These are phyloP conservation scores for Sapajus apella DNA, from an alignment of 2,113 vertebrate species.

Conservation along the genomic window DNA sequence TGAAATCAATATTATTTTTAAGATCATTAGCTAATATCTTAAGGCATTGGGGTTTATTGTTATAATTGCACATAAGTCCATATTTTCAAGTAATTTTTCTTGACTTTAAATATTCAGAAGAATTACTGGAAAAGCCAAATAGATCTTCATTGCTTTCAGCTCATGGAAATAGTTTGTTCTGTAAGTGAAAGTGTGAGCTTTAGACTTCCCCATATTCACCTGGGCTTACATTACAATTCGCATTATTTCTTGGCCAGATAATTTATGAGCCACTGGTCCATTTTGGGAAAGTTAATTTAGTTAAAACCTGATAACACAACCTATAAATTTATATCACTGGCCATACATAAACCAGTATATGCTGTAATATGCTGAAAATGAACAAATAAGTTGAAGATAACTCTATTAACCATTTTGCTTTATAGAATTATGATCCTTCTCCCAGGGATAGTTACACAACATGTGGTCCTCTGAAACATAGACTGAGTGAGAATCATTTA, in stretches of 20 bases:
- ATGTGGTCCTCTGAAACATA: background rate
- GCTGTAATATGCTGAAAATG: background rate
- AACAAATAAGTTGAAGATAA: background rate
- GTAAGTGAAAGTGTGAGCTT: background rate
- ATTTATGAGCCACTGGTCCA: background rate
- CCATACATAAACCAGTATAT: background rate
- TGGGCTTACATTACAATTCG: background rate
- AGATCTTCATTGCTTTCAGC: conserved; percentile 22
- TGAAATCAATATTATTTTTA: conserved; percentile 16
- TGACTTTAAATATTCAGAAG: background rate
- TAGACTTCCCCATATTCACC: background rate
- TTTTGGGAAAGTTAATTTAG: conserved; percentile 15
- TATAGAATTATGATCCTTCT: background rate
- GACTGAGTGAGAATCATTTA: background rate
- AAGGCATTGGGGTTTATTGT: conserved; percentile 25
- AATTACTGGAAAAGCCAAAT: background rate
- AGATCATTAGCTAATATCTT: conserved; percentile 32
- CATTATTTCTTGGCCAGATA: background rate
- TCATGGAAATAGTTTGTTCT: background rate
- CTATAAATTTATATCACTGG: background rate
- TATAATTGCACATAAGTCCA: background rate
- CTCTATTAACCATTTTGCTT: background rate
- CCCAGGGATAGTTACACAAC: background rate
- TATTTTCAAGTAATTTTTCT: background rate
- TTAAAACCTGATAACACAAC: background rate